Conservation (phyloP, 2,113 vertebrate species). For the Gallinago media region DNA sequence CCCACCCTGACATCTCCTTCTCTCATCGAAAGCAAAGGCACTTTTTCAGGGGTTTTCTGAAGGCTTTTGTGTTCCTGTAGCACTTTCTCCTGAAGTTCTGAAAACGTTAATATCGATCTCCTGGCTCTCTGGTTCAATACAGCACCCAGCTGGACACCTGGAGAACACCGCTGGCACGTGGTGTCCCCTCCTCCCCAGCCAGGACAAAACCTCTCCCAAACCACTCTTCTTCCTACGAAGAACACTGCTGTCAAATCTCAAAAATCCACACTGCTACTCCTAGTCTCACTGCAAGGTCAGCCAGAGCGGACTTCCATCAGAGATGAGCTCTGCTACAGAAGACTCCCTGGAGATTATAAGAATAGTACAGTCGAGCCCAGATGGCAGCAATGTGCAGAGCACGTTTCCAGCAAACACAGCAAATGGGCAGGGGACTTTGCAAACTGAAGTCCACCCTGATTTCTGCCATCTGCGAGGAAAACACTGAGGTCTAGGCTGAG, state of each 20-base stretch:
- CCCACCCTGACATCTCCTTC: background rate
- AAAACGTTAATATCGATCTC: accelerated
- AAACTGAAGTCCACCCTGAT: background rate
- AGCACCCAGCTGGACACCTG: background rate
- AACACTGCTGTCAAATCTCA: slow-evolving; percentile 14
- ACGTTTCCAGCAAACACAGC: background rate
- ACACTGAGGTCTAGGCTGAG: background rate
- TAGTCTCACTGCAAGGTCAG: slow-evolving; percentile 5
- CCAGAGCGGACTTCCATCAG: slow-evolving; percentile 41
- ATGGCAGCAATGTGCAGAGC: slow-evolving; percentile 2
- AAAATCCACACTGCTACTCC: background rate
- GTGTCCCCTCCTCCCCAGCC: background rate
- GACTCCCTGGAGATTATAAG: slow-evolving; percentile 30
- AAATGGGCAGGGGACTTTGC: background rate
- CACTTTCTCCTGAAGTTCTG: background rate
- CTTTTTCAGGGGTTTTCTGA: background rate
- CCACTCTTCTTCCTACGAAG: background rate
- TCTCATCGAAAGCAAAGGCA: background rate
- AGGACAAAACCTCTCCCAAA: background rate
- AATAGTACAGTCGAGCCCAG: slow-evolving; percentile 48
- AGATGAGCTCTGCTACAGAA: slow-evolving; percentile 11
- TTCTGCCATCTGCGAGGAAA: background rate
- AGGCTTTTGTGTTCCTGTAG: background rate
- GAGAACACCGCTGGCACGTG: background rate
- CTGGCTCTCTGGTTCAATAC: background rate